phyloP scores from a whole-genome alignment of 2,113 vertebrate genomes.

The Myrmophylax atrothorax region DNA sequence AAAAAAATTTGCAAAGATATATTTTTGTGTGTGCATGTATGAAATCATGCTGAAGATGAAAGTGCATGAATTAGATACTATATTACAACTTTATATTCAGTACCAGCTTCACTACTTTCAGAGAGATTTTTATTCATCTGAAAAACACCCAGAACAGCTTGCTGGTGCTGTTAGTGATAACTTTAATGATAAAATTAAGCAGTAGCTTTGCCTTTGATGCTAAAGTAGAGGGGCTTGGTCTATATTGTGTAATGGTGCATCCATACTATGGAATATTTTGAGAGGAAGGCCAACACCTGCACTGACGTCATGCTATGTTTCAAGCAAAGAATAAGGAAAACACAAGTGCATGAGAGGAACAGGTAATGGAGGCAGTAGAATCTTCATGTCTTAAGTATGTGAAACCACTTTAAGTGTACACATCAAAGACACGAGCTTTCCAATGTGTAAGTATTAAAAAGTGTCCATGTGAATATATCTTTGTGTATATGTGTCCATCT shows the following conservation, averaged over 20 bases:
- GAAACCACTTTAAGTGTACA: neutral
- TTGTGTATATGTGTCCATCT: neutral
- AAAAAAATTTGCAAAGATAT: neutral
- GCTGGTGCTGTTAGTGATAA: neutral
- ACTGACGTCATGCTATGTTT: neutral
- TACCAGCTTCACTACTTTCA: neutral
- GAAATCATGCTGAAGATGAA: neutral
- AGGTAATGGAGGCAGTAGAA: neutral
- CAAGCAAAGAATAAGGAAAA: neutral
- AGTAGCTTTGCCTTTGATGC: neutral
- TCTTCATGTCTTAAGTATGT: neutral
- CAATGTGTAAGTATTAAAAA: neutral
- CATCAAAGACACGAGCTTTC: neutral
- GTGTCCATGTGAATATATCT: accelerated
- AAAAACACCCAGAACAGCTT: neutral
- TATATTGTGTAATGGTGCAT: neutral
- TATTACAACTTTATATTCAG: neutral
- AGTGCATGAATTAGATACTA: neutral
- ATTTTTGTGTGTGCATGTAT: neutral
- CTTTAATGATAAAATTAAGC: neutral
- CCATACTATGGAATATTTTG: neutral
- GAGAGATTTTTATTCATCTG: neutral
- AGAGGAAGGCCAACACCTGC: neutral
- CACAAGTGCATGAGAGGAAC: neutral
- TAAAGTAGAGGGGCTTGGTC: neutral